Percentiles rank a stretch among this genome's conserved stretches.
phyloP scores from a whole-genome alignment of 1,140 invertebrate species.

The Temnothorax curvispinosus region DNA sequence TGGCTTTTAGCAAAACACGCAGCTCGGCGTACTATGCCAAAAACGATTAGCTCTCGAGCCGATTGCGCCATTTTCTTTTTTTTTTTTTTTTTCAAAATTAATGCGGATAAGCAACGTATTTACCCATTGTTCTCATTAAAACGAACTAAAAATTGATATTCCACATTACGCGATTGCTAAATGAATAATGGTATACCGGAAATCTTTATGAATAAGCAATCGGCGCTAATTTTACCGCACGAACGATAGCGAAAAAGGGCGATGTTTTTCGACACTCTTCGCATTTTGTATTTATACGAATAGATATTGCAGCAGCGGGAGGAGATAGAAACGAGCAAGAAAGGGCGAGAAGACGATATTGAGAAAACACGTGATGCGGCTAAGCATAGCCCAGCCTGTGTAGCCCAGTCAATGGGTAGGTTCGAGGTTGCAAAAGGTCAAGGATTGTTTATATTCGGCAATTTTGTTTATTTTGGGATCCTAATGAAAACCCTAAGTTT shows the following conservation, averaged over 20 bases:
- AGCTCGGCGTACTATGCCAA: slow-evolving; percentile 4
- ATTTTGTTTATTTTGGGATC: no score
- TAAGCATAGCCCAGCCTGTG: no score
- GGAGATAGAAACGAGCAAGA: neutral
- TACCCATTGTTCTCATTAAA: neutral
- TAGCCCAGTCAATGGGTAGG: no score
- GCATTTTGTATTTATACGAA: neutral
- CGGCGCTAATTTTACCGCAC: neutral
- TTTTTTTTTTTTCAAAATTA: slow-evolving; percentile 3
- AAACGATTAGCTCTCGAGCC: slow-evolving; percentile 4
- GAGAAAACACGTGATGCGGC: neutral
- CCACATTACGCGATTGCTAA: neutral
- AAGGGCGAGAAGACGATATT: neutral
- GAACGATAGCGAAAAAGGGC: neutral
- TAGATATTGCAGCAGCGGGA: neutral
- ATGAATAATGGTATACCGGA: neutral
- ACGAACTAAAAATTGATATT: slow-evolving; percentile 17
- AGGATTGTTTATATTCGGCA: no score
- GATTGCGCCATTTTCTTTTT: slow-evolving; percentile 14
- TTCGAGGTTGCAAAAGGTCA: no score
- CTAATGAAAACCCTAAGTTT: no score
- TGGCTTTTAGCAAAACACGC: slow-evolving; percentile 44
- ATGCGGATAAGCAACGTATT: neutral
- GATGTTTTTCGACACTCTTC: neutral
- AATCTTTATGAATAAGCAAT: neutral